Percentiles rank a stretch among this genome's conserved stretches.
phyloP scores from a whole-genome alignment of 2,888 invertebrate genomes.

The Caenorhabditis sp. region DNA sequence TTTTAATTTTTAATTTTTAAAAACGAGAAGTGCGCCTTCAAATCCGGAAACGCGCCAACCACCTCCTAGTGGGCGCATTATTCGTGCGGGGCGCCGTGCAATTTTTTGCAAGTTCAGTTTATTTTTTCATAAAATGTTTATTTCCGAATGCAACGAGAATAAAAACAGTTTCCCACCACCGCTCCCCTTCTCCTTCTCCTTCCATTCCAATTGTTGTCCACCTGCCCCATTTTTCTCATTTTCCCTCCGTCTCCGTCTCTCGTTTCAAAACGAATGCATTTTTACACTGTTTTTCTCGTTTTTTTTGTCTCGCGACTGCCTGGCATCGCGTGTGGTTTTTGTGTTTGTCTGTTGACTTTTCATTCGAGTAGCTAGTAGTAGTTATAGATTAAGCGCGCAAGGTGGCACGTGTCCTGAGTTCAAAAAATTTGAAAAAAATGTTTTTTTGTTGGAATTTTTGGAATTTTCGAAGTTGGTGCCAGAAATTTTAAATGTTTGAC shows the following conservation, averaged over 20 bases:
- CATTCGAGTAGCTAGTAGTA: background rate
- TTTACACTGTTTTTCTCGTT: conserved; percentile 49
- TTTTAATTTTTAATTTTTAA: too few species aligned
- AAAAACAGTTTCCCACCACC: background rate
- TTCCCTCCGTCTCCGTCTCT: conserved; percentile 28
- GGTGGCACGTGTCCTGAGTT: conserved; percentile 19
- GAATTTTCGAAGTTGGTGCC: background rate
- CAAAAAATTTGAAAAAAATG: background rate
- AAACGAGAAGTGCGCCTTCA: too few species aligned
- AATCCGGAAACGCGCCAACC: too few species aligned
- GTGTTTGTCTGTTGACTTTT: conserved; percentile 25
- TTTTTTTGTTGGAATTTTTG: conserved; percentile 1
- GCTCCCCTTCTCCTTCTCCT: conserved; percentile 1
- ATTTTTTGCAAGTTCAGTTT: too few species aligned
- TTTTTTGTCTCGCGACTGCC: conserved; percentile 10
- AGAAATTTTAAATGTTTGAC: too few species aligned
- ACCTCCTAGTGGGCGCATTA: too few species aligned
- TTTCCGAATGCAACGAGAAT: too few species aligned
- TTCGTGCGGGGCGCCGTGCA: too few species aligned
- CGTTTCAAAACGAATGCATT: conserved; percentile 24
- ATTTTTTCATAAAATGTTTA: too few species aligned
- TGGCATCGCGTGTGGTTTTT: conserved; percentile 4
- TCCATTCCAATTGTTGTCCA: conserved; percentile 16
- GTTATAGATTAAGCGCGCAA: background rate
- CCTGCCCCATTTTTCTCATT: conserved; percentile 16